A percentile compares a stretch with the other conserved stretches of the same genome.
Conservation (phyloP, 2,113 vertebrate genomes). For the Lates calcarifer region DNA sequence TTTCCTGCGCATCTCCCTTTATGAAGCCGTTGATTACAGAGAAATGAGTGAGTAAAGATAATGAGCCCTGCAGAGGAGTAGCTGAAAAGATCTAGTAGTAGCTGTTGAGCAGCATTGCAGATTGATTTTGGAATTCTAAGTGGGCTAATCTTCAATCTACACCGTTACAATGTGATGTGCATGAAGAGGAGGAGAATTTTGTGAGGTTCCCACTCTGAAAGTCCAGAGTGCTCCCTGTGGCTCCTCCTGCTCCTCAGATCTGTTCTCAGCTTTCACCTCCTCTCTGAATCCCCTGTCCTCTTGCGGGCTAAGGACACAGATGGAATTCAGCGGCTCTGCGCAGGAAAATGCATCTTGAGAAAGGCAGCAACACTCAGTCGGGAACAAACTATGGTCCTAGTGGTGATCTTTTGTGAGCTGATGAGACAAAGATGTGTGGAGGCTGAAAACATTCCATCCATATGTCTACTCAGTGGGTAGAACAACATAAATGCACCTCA, state of each 20-base stretch:
- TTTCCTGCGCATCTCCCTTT: constrained; percentile 63
- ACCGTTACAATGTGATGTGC: constrained; percentile 29
- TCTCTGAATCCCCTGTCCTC: constrained; percentile 37
- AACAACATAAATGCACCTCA: constrained; percentile 41
- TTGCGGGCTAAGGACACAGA: constrained; percentile 26
- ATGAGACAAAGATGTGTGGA: constrained; percentile 29
- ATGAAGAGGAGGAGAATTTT: constrained; percentile 3
- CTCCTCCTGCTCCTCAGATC: constrained; percentile 48
- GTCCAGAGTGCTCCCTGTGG: constrained; percentile 16
- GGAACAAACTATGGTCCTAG: constrained; percentile 29
- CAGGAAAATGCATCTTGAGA: constrained; percentile 36
- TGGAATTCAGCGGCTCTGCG: constrained; percentile 33
- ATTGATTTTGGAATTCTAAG: constrained; percentile 77
- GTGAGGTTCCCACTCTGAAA: not conserved
- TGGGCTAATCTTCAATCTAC: constrained; percentile 72
- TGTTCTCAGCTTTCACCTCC: constrained; percentile 32
- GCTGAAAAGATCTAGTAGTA: constrained; percentile 55
- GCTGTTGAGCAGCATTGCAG: constrained; percentile 60
- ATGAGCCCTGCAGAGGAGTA: constrained; percentile 65
- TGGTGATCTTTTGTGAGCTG: constrained; percentile 44
- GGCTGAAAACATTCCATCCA: constrained; percentile 26
- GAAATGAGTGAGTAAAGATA: constrained; percentile 64
- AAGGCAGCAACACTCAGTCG: constrained; percentile 15
- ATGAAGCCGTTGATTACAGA: constrained; percentile 76
- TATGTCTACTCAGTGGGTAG: not conserved